Percentiles rank a stretch among this genome's conserved stretches.
These are phyloP conservation scores for Halcyon malimbica DNA, from an alignment of 2,113 vertebrate species.

Conservation along the genomic window DNA sequence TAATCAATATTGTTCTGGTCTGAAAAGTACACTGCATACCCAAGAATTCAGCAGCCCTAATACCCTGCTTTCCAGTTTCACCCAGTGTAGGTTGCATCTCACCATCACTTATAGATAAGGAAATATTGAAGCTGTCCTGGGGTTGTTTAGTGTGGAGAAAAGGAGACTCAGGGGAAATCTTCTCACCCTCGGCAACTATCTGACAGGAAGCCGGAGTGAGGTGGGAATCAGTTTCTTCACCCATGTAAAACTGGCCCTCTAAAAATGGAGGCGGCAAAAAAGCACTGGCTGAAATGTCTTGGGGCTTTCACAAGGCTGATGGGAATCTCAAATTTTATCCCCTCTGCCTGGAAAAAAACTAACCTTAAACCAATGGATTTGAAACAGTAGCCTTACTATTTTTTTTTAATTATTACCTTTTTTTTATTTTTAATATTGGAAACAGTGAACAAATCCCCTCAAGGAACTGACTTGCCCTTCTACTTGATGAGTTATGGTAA, in stretches of 20 bases:
- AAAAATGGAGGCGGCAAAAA: background rate
- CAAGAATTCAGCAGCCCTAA: background rate
- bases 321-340: background rate
- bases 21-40: background rate
- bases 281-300: background rate
- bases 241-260: background rate
- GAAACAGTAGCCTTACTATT: rapidly evolving
- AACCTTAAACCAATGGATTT: background rate
- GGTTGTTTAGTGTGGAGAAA: background rate
- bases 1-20: background rate
- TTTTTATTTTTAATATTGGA: background rate
- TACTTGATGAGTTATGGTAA: background rate
- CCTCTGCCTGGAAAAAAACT: background rate
- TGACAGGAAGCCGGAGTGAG: background rate
- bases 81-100: background rate
- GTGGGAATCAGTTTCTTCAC: background rate
- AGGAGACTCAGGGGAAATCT: background rate
- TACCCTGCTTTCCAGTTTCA: background rate
- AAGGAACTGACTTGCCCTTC: background rate
- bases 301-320: background rate
- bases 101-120: background rate
- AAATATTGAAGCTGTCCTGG: background rate
- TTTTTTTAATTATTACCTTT: background rate
- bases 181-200: background rate
- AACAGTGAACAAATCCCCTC: background rate